A percentile compares a stretch with the other conserved stretches of the same genome.
These are phyloP conservation scores for Lytechinus pictus DNA, from an alignment of 35 echinoderm and acorn worm genomes.

Conservation along the genomic window DNA sequence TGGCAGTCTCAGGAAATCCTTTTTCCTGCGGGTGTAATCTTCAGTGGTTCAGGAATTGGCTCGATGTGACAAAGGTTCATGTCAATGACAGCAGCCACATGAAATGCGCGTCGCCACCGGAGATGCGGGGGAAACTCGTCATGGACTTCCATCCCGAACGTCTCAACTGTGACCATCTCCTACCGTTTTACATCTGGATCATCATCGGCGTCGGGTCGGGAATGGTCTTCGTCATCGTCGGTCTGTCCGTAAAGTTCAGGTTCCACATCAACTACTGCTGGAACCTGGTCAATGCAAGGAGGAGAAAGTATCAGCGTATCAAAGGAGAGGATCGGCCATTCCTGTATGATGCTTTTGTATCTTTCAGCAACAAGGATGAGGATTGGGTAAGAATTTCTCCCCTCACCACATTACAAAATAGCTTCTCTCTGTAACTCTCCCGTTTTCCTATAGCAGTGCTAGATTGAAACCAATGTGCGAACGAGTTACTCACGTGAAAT, in stretches of 20 bases:
- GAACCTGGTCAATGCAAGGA: slow-evolving; percentile 55
- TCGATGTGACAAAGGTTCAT: slow-evolving; percentile 57
- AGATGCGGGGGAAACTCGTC: slow-evolving; percentile 34
- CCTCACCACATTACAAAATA: too few relatives aligned
- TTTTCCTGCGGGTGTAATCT: slow-evolving; percentile 77
- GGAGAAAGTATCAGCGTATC: slow-evolving; percentile 52
- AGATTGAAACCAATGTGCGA: too few relatives aligned
- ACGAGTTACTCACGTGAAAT: too few relatives aligned
- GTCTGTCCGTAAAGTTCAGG: slow-evolving; percentile 40
- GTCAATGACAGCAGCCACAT: slow-evolving; percentile 55
- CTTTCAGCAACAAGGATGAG: slow-evolving; percentile 70
- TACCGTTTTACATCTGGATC: slow-evolving; percentile 57
- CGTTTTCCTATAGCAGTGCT: too few relatives aligned
- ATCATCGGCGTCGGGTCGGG: slow-evolving; percentile 47
- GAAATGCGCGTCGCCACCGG: slow-evolving; percentile 60
- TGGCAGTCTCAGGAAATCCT: slow-evolving; percentile 62
- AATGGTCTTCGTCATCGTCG: slow-evolving; percentile 22
- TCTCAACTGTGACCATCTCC: slow-evolving; percentile 68
- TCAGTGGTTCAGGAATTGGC: slow-evolving; percentile 83
- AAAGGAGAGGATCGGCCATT: slow-evolving; percentile 48
- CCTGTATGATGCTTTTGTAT: slow-evolving; percentile 81
- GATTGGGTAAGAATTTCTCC: slow-evolving; percentile 64
- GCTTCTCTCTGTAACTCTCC: too few relatives aligned
- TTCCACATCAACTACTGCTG: slow-evolving; percentile 63
- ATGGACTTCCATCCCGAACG: slow-evolving; percentile 66